Evolutionary conservation across 2,888 invertebrate genomes (phyloP), one percentile per base, ranked within the genome.

Genomic region (Leptinotarsa rubiginosa): DNA sequence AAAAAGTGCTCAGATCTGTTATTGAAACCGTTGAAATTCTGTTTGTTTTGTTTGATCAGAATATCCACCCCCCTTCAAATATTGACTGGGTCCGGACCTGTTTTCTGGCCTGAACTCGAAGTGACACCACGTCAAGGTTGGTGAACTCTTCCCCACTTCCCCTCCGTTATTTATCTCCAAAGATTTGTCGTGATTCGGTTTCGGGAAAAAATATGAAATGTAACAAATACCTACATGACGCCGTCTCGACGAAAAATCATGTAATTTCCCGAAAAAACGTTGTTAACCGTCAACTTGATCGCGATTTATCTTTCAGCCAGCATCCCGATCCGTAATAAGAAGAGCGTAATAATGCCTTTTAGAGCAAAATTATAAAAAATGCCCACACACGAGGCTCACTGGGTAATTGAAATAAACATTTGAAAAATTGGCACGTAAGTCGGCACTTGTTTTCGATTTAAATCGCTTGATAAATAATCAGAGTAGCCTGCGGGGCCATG

Each of bases 351-450:
- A 82, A 82, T 76, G 70, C 82, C 82, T 80, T 82, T 80, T 82
- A 78, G 71, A 81, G 81, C 54, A 70, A 72, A 74, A 72, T 76
- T 73, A 74, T 75, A 75, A 78, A 80, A 81, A 79, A 80, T 80
- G 81, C 74, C 82, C 83, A 81, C 83, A 84, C 84, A 83, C 81
- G 80, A 76, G 64, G 83, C 52, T 67, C 59, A 64, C 69, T 70
- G 73, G 74, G 80, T 77, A 80, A 80, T 78, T 78, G 80, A 81
- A 81, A 81, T 82, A 80, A 81, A 77, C 84, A 84, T 85, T 84
- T 84, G 84, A 85, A 84, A 85, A 84, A 85, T 85, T 85, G 84
- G 83, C 84, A 85, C 84, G 83, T 84, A 84, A 77, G 78, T 71
- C 75, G 81, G 81, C 79, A 80, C 83, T 84, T 84, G 84, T 81